Base-by-base conservation (phyloP, 2,888 invertebrate genomes). In the Griposia aprilina region DNA sequence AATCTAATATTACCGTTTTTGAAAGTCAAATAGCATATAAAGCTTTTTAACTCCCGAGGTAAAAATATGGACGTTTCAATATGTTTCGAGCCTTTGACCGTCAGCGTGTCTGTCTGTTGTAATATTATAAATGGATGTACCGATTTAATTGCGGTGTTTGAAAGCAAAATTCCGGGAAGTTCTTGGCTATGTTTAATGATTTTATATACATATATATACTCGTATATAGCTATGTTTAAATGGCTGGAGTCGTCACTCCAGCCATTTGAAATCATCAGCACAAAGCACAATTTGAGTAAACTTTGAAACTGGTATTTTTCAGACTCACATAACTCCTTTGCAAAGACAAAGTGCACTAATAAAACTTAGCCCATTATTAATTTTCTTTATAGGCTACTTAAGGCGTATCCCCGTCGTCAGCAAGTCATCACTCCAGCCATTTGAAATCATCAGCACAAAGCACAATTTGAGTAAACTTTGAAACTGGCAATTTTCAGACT, bases 381-480 rank as follows among this genome's bases (percentile, higher is more conserved):
- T 82, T 79, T 82, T 62, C 70, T 82, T 79, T 74, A 79, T 71
- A 52, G 78, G 48, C 57, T 26, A 52, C 63, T 78, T 65, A 36
- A 36, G 30, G 30, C 30, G 30, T 3, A 2, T 36, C 30, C 30
- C 30, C 30, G 30, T n/a, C n/a, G n/a, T n/a, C n/a, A n/a, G n/a
- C n/a, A n/a, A n/a, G n/a, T n/a, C n/a, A 45, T 30, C 23, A 45
- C 15, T 23, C 17, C 8, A 17, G 11, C 11, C 23, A 20, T 30
- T 70, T 48, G 4, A 30, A 68, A 62, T 60, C 26, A 50, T 68
- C 0, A 62, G 11, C 50, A 23, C 41, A 23, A 36, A 55, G 17
- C n/a, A 20, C 7, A 23, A 2, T 50, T 48, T 15, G 0, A 15
- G 26, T 26, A 50, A 55, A 70, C n/a, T 55, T n/a, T 65, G 0